phyloP scores from a whole-genome alignment of 2,888 invertebrate species.

The Acronicta leporina region DNA sequence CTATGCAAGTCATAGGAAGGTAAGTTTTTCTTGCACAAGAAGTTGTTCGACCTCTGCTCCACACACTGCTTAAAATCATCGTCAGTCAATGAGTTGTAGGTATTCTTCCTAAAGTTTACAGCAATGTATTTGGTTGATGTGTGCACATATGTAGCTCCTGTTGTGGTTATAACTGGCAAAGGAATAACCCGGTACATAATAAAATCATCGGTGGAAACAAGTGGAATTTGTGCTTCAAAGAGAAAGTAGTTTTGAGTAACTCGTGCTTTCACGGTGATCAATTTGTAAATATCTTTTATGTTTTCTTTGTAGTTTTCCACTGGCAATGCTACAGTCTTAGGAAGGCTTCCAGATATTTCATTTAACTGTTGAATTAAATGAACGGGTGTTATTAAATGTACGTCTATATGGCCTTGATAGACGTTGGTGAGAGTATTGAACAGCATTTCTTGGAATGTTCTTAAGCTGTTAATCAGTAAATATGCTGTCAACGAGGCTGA shows the following conservation, averaged over 20 bases:
- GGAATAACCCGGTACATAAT: slow-evolving; percentile 14
- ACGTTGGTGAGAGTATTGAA: slow-evolving; percentile 41
- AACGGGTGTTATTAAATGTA: slow-evolving; percentile 39
- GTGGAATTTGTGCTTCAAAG: slow-evolving; percentile 26
- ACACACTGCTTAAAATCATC: slow-evolving; percentile 25
- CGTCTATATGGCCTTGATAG: slow-evolving; percentile 46
- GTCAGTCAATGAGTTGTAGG: slow-evolving; percentile 4
- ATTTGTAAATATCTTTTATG: slow-evolving; percentile 41
- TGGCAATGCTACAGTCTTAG: slow-evolving; percentile 32
- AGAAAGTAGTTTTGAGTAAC: slow-evolving; percentile 34
- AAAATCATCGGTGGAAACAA: slow-evolving; percentile 32
- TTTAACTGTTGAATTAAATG: slow-evolving; percentile 30
- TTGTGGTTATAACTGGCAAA: neutral
- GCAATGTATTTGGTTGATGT: slow-evolving; percentile 21
- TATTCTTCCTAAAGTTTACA: slow-evolving; percentile 24
- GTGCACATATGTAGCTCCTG: neutral
- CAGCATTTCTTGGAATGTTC: slow-evolving; percentile 38
- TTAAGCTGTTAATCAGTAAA: slow-evolving; percentile 11
- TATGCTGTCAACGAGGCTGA: slow-evolving; percentile 4
- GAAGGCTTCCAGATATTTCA: slow-evolving; percentile 37
- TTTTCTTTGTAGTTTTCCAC: slow-evolving; percentile 33
- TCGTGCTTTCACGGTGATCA: slow-evolving; percentile 40
- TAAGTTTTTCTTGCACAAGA: slow-evolving; percentile 13
- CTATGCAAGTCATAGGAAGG: slow-evolving; percentile 25
- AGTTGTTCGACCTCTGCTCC: slow-evolving; percentile 4